Evolutionary conservation across 53 echinoderm and acorn worm species (phyloP).

Genomic region (Zoroaster sp.): DNA sequence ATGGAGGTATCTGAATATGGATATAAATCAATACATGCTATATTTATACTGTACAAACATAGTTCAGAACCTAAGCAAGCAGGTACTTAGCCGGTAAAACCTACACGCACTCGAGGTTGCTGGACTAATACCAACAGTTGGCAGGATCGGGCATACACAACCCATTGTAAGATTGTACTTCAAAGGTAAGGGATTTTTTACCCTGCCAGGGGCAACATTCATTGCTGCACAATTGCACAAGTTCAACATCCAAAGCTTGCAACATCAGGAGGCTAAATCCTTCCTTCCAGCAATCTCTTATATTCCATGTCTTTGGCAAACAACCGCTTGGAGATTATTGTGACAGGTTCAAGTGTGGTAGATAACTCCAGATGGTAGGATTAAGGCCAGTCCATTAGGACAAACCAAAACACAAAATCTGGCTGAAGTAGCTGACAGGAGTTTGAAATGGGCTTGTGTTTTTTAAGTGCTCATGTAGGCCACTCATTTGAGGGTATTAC

Average conservation of each 20-base stretch:
- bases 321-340: constrained; percentile 11
- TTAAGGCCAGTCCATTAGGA: constrained; percentile 43
- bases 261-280: background rate
- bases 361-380: constrained; percentile 28
- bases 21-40: constrained; percentile 1
- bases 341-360: constrained; percentile 32
- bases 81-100: constrained; percentile 8
- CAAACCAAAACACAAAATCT: constrained; percentile 39
- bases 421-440: constrained; percentile 30
- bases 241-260: background rate
- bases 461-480: background rate
- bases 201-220: constrained; percentile 9
- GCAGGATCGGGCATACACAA: background rate
- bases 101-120: constrained; percentile 19
- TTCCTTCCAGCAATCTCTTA: background rate
- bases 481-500: background rate
- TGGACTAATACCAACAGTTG: constrained; percentile 18
- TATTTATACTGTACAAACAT: constrained; percentile 33
- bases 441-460: background rate
- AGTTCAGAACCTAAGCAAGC: background rate
- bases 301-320: background rate
- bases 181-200: background rate
- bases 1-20: constrained; percentile 6
- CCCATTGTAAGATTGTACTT: background rate
- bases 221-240: background rate